phyloP scores from a whole-genome alignment of 2,113 vertebrate species.

The Anolis sagrei region DNA sequence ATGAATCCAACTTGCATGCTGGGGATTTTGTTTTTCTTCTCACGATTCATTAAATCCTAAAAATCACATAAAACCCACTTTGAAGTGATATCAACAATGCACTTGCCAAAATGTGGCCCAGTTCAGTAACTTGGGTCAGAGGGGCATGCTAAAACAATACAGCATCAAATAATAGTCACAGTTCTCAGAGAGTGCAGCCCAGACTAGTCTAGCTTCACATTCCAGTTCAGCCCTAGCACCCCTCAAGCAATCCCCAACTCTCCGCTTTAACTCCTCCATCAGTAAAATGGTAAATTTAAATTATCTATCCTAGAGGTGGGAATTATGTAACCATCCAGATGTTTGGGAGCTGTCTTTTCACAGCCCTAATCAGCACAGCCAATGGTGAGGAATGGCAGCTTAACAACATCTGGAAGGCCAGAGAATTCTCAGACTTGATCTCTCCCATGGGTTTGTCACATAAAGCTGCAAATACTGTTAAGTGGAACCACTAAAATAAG shows the following conservation, averaged over 20 bases:
- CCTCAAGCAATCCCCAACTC: not conserved
- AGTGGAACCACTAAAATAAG: not conserved
- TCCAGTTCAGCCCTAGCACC: not conserved
- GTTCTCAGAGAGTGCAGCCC: too few relatives aligned
- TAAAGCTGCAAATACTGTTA: not conserved
- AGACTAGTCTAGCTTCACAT: not conserved
- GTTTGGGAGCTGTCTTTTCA: too few relatives aligned
- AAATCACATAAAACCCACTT: slow-evolving; percentile 35
- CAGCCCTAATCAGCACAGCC: too few relatives aligned
- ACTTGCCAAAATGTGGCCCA: slow-evolving; percentile 34
- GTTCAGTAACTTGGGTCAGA: not conserved
- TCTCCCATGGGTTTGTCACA: not conserved
- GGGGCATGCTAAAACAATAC: too few relatives aligned
- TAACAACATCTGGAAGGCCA: too few relatives aligned
- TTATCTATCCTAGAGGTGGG: not conserved
- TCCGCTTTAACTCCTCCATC: not conserved
- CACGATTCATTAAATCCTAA: slow-evolving; percentile 98
- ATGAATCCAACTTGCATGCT: slow-evolving; percentile 99
- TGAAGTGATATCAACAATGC: slow-evolving; percentile 20
- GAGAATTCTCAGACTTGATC: not conserved
- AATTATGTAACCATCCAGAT: too few relatives aligned
- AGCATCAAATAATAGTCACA: not conserved
- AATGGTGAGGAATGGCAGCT: too few relatives aligned
- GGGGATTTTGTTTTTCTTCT: slow-evolving; percentile 97
- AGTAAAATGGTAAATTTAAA: not conserved